A percentile compares a stretch with the other conserved stretches of the same genome.
Evolutionary conservation across 2,797 vertebrate genomes (phyloP).

Genomic region (Poeciliopsis infans): DNA sequence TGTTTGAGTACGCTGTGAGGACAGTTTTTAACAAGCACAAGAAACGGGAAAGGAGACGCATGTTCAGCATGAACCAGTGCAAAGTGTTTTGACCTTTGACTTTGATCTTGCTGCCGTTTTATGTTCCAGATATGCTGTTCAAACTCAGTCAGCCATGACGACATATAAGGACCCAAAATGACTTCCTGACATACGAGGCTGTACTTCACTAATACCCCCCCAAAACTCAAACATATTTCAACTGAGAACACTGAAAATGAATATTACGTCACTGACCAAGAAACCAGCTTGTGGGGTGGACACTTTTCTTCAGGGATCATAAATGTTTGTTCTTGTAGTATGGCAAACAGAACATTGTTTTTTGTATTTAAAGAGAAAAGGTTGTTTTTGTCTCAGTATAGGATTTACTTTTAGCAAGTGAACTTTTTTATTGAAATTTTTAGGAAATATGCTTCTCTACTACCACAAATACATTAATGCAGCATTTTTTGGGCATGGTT

Average conservation of each 20-base stretch:
- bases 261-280: background rate
- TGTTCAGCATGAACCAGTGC: conserved; percentile 90
- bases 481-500: background rate
- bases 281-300: background rate
- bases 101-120: conserved; percentile 5
- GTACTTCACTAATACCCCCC: conserved; percentile 16
- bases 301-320: background rate
- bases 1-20: conserved; percentile 93
- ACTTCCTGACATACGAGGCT: conserved; percentile 1
- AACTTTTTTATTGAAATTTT: background rate
- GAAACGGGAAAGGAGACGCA: conserved; percentile 81
- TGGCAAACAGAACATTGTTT: conserved; percentile 4
- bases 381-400: background rate
- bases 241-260: conserved; percentile 11
- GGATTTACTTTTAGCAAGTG: too few species aligned
- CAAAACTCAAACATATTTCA: conserved; percentile 11
- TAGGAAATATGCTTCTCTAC: background rate
- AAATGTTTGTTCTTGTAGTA: background rate
- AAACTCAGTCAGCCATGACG: conserved; percentile 23
- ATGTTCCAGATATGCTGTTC: conserved; percentile 19
- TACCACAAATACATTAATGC: background rate
- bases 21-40: conserved; percentile 87
- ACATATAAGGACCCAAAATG: conserved; percentile 3
- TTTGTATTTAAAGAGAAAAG: background rate
- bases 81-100: conserved; percentile 81